Evolutionary conservation across 2,113 vertebrate species (phyloP), one percentile per base, ranked within the genome.

Genomic region (Coregonus clupeaformis): DNA sequence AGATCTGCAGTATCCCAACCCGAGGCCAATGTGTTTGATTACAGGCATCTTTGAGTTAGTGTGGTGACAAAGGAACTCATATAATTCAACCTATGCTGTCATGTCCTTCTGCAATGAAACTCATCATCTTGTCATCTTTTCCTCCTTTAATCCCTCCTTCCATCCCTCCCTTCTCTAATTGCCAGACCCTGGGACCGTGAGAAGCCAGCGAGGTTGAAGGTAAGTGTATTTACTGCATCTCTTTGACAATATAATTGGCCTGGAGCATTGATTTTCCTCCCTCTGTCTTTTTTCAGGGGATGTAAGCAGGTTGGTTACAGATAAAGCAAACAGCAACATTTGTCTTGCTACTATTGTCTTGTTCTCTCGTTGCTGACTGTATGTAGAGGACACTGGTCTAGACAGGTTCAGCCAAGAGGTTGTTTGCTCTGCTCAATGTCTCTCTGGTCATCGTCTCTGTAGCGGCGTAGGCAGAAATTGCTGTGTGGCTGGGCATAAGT

Each of bases 161-260:
- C 36, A 73, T 70, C 77, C 75, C 65, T 69, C 57, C 55, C 36
- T 87, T 69, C 60, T 60, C 45, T 88, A 83, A 88, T 86, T 82
- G 85, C 71, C 80, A 77, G 63, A 89, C 85, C 78, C 76, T 74
- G 81, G 80, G 76, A 83, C 86, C 76, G 20, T 68, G 83, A 86
- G 84, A 89, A 86, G 76, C 72, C 67, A 65, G 59, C 67, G 64
- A 73, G 80, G 75, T 73, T 87, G 76, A 89, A 93, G 85, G 83
- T 94, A 91, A 91, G 87, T 90, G 81, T 92, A 78, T 93, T 93
- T 94, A 91, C 92, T 90, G 81, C 77, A 66, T 79, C 69, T 79
- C 68, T 49, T 87, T 88, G 82, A 90, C 87, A 92, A 93, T 80
- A 77, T 90, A 85, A 86, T 87, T 87, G 85, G 80, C 80, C 86